Conservation (phyloP, 2,797 vertebrate genomes). For the Pagetopsis macropterus region DNA sequence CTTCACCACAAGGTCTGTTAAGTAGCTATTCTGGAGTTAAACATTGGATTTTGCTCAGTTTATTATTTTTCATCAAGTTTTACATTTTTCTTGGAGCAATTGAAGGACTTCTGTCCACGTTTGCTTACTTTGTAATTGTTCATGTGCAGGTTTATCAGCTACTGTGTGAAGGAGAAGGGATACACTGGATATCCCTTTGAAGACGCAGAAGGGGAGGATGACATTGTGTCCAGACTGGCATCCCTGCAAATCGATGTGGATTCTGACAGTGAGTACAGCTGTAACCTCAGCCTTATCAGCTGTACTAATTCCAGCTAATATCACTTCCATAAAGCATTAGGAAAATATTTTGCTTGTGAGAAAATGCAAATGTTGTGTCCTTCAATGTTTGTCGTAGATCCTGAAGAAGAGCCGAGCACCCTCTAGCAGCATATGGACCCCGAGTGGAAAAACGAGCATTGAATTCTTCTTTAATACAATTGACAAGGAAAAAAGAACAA, state of each 20-base stretch:
- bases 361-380: conserved; percentile 1
- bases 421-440: conserved; percentile 72
- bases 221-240: conserved; percentile 65
- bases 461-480: conserved; percentile 5
- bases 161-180: conserved; percentile 74
- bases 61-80: neutral
- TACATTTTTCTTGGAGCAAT: too few species aligned
- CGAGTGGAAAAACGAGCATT: conserved; percentile 74
- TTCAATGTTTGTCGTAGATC: conserved; percentile 36
- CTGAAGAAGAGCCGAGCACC: conserved; percentile 58
- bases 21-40: neutral
- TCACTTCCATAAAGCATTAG: neutral
- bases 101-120: neutral
- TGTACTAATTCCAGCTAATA: neutral
- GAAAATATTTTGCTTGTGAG: neutral
- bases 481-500: neutral
- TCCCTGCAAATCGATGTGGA: conserved; percentile 69
- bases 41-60: neutral
- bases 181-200: conserved; percentile 76
- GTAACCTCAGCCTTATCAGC: neutral
- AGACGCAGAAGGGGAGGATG: conserved; percentile 75
- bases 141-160: conserved; percentile 77
- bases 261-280: conserved; percentile 59
- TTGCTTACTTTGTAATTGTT: neutral
- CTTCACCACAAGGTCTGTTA: neutral